Percentiles rank a stretch among this genome's conserved stretches.
phyloP scores from a whole-genome alignment of 2,797 vertebrate genomes.

The Dryobates pubescens region DNA sequence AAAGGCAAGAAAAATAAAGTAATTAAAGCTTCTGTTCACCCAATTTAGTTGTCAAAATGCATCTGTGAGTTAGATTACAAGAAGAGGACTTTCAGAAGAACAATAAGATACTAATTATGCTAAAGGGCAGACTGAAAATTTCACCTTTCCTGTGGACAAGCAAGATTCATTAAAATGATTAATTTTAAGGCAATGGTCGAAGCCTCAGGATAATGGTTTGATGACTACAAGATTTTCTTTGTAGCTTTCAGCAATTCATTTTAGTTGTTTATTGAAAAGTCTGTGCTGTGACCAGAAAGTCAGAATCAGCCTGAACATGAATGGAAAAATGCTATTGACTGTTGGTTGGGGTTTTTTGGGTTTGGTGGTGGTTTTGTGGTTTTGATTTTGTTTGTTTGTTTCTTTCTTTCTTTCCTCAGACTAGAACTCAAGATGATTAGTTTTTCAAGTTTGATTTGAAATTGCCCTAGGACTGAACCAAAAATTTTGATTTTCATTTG shows the following conservation, averaged over 20 bases:
- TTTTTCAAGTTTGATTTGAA: background rate
- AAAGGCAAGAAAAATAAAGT: slow-evolving; percentile 41
- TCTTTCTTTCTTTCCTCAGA: background rate
- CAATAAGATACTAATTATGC: background rate
- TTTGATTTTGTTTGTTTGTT: no score
- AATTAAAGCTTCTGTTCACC: slow-evolving; percentile 41
- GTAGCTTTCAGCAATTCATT: background rate
- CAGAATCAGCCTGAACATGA: background rate
- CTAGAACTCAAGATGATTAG: background rate
- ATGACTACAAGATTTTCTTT: background rate
- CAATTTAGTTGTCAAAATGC: slow-evolving; percentile 21
- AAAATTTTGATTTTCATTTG: slow-evolving; percentile 3
- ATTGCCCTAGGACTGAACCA: background rate
- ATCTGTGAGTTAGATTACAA: slow-evolving; percentile 7
- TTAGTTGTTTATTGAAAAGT: background rate
- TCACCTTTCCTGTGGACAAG: slow-evolving; percentile 10
- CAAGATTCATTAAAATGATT: background rate
- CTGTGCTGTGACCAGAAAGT: background rate
- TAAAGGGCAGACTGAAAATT: slow-evolving; percentile 25
- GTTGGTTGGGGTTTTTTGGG: no score
- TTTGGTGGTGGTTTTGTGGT: no score
- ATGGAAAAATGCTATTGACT: background rate
- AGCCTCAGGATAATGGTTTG: background rate
- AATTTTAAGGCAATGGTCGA: background rate
- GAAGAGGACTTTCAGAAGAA: slow-evolving; percentile 8